phyloP scores from a whole-genome alignment of 2,797 vertebrate species.

The Scolopax rusticola region DNA sequence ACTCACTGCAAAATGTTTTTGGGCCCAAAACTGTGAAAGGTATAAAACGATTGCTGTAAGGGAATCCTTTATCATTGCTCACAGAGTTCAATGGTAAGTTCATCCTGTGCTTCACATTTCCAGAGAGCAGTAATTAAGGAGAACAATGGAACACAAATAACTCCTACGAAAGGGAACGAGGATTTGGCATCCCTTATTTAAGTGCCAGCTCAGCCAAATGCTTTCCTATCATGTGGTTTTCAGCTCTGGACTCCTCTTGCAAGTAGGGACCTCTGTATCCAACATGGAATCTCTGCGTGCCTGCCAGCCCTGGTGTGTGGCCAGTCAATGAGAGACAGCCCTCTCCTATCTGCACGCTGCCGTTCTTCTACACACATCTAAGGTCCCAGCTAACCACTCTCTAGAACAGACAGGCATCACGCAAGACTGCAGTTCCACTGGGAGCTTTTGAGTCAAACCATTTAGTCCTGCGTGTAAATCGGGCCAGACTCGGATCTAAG shows the following conservation, averaged over 20 bases:
- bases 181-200: neutral
- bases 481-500: neutral
- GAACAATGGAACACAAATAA: conserved; percentile 33
- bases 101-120: neutral
- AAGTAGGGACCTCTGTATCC: neutral
- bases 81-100: neutral
- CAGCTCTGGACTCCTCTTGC: neutral
- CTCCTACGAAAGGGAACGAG: neutral
- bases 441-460: neutral
- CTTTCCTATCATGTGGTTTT: conserved; percentile 16
- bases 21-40: neutral
- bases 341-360: neutral
- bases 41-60: neutral
- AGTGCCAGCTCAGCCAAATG: conserved; percentile 9
- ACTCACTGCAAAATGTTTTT: neutral
- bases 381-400: neutral
- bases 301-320: neutral
- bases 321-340: neutral
- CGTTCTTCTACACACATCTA: neutral
- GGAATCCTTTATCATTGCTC: neutral
- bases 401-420: neutral
- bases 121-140: conserved; percentile 31
- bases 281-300: neutral
- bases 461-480: neutral
- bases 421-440: neutral